A percentile compares a stretch with the other conserved stretches of the same genome.
Evolutionary conservation across 2,888 invertebrate species (phyloP).

Genomic region (Euclidia mi): DNA sequence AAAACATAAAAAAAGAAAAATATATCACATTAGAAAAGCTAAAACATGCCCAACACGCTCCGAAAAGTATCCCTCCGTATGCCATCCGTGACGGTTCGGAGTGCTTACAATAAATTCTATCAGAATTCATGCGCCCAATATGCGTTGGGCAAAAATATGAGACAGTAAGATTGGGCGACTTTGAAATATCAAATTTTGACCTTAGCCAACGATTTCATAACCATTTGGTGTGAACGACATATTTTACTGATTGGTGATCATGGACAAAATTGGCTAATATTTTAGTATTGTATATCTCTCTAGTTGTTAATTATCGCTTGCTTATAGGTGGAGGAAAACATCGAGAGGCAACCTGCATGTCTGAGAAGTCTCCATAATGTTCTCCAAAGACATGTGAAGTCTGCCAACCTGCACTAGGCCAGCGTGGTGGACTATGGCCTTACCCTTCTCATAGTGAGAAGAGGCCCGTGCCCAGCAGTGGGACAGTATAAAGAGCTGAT

Average conservation of each 20-base stretch:
- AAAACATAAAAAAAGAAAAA: too few species aligned
- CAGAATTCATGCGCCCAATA: conserved; percentile 71
- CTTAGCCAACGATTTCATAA: conserved; percentile 17
- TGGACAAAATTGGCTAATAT: neutral
- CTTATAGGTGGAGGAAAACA: too few species aligned
- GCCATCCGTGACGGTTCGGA: conserved; percentile 40
- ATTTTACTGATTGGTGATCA: neutral
- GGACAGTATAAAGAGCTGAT: too few species aligned
- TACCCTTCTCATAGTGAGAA: too few species aligned
- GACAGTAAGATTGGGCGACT: conserved; percentile 62
- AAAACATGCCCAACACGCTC: conserved; percentile 15
- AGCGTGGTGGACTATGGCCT: too few species aligned
- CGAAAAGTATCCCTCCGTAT: conserved; percentile 21
- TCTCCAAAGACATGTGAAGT: too few species aligned
- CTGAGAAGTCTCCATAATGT: too few species aligned
- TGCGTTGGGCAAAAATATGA: conserved; percentile 69
- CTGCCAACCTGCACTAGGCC: too few species aligned
- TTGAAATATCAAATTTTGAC: conserved; percentile 36
- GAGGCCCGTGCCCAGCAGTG: too few species aligned
- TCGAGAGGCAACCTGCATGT: too few species aligned
- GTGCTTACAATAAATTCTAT: conserved; percentile 67
- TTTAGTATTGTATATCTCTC: too few species aligned
- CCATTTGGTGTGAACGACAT: conserved; percentile 14
- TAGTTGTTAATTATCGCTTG: too few species aligned
- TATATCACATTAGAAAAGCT: neutral